These are phyloP conservation scores for Tautogolabrus adspersus DNA, from an alignment of 2,113 vertebrate species.

Conservation along the genomic window DNA sequence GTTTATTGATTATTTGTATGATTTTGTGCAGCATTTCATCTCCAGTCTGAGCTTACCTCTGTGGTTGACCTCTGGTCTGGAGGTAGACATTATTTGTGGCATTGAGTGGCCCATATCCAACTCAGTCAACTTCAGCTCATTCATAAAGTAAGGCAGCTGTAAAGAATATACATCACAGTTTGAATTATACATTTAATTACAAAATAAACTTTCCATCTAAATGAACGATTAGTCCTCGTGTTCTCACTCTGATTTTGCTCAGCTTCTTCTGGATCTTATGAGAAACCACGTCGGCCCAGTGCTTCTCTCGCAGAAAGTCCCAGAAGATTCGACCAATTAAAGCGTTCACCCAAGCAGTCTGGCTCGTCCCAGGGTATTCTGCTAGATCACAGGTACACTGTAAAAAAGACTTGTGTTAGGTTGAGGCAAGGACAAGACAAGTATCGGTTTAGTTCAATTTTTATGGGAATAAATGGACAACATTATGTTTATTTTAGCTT, in stretches of 20 bases:
- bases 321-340: constrained; percentile 90
- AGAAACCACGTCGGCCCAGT: constrained; percentile 87
- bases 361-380: constrained; percentile 22
- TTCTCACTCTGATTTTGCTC: constrained; percentile 90
- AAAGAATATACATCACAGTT: background rate
- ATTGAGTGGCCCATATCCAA: constrained; percentile 90
- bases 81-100: constrained; percentile 84
- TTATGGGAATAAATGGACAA: too few relatives aligned
- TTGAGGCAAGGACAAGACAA: background rate
- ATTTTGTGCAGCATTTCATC: too few relatives aligned
- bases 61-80: constrained; percentile 83
- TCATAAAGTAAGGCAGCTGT: constrained; percentile 93
- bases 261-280: constrained; percentile 92
- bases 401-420: background rate
- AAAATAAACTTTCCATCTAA: background rate
- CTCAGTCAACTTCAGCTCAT: constrained; percentile 88
- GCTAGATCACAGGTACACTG: constrained; percentile 77
- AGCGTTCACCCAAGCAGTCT: constrained; percentile 86
- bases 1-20: too few relatives aligned
- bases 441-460: background rate
- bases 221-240: background rate
- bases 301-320: constrained; percentile 89
- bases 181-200: background rate
- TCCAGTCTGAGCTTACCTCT: constrained; percentile 78
- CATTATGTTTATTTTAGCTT: too few relatives aligned